Base-by-base conservation (phyloP, 2,113 vertebrate genomes). In the Phaetusa simplex region DNA sequence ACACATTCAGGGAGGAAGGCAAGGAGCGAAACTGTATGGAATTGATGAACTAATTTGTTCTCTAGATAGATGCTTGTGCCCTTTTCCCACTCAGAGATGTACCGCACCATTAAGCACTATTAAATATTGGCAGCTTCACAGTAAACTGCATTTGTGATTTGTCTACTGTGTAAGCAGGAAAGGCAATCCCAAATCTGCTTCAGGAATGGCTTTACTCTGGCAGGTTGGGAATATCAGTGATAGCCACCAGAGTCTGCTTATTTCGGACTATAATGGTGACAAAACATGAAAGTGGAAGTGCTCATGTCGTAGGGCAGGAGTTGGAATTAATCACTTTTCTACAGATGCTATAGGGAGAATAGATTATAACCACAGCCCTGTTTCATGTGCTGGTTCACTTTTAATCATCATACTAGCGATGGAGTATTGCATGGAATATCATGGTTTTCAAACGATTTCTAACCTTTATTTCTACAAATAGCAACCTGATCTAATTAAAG, bases 201-300 rank as follows among this genome's bases (percentile, higher is more conserved):
- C 47, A 62, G 82, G 69, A 86, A 36, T 0, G 3, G 18, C 29
- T 94, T 95, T 84, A 26, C 32, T 79, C 69, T 86, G 36, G 16
- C 4, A 12, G 20, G 6, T 82, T 88, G 36, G 58, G 40, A 93
- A 21, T 82, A 87, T 66, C 45, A 34, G 29, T 58, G 61, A 53
- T 43, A 86, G 38, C 12, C 40, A 71, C 59, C 12, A 29, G 42
- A 72, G 38, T 62, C 20, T 91, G 72, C 81, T 95, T 74, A 83
- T 93, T 91, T 95, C 12, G 19, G 38, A 59, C 71, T 83, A 4
- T 64, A 74, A 53, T 43, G 62, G 59, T 84, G 64, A 74, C 84
- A 74, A 94, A 91, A 95, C 27, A 71, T 94, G 77, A 53, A 92
- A 88, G 95, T 56, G n/a, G 73, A 94, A 86, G 16, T 69, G 77